Evolutionary conservation across 2,888 invertebrate genomes (phyloP).

Genomic region (Torymus tubicola): DNA sequence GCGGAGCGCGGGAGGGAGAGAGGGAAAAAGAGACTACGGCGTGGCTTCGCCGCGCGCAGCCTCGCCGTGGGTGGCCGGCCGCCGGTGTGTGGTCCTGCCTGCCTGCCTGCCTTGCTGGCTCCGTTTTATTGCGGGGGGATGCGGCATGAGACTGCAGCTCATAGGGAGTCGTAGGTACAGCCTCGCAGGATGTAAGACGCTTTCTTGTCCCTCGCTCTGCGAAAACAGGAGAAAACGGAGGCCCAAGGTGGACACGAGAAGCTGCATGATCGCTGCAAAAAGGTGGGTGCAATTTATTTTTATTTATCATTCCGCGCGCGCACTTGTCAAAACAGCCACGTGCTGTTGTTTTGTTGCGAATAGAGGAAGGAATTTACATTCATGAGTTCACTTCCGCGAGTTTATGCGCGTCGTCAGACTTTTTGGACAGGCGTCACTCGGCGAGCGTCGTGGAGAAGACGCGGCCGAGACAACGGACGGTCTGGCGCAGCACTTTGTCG

Average conservation of each 20-base stretch:
- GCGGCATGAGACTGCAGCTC: constrained; percentile 17
- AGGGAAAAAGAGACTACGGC: constrained; percentile 20
- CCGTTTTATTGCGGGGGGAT: constrained; percentile 24
- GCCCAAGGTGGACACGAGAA: not conserved
- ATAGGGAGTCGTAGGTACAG: not conserved
- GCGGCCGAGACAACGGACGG: no score
- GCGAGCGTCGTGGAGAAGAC: no score
- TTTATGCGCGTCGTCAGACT: no score
- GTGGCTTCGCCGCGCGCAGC: constrained; percentile 42
- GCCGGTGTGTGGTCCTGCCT: constrained; percentile 51
- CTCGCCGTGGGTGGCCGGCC: constrained; percentile 55
- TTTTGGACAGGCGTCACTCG: no score
- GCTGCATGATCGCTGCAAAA: constrained; percentile 16
- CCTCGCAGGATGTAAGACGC: constrained; percentile 48
- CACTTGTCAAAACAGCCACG: not conserved
- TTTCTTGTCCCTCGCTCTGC: constrained; percentile 1
- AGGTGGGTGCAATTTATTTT: not conserved
- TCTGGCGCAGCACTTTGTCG: no score
- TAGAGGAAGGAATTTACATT: no score
- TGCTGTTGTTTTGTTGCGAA: not conserved
- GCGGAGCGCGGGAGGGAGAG: constrained; percentile 1
- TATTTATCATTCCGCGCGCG: not conserved
- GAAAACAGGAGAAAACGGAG: not conserved
- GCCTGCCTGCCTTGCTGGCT: not conserved
- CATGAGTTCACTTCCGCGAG: no score